Percentiles rank a stretch among this genome's conserved stretches.
Conservation (phyloP, 2,888 invertebrate species). For the Pyrrhia umbra region DNA sequence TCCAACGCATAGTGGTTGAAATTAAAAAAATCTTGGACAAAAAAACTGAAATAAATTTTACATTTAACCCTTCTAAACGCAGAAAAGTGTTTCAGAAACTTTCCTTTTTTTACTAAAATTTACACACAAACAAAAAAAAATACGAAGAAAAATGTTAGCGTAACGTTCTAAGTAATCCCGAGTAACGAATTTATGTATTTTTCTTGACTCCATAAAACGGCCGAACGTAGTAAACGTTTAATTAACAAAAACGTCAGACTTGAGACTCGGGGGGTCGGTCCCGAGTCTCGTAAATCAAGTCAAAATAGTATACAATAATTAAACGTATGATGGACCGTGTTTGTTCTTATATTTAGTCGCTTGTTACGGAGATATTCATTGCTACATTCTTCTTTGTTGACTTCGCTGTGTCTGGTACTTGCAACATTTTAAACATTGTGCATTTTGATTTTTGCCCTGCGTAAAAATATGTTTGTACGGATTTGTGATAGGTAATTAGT, state of each 20-base stretch:
- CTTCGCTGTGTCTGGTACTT: background rate
- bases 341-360: conserved; percentile 58
- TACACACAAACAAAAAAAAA: conserved; percentile 30
- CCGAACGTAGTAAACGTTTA: conserved; percentile 68
- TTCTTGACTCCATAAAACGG: conserved; percentile 70
- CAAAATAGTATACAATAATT: conserved; percentile 81
- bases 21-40: background rate
- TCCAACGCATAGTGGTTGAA: conserved; percentile 3
- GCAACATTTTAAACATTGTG: background rate
- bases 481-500: too few species aligned
- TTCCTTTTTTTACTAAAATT: conserved; percentile 47
- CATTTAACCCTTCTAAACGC: conserved; percentile 45
- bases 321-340: conserved; percentile 79
- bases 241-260: conserved; percentile 69
- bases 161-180: conserved; percentile 61
- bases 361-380: conserved; percentile 34
- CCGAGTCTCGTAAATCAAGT: conserved; percentile 66
- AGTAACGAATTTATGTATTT: conserved; percentile 70
- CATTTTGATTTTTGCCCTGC: background rate
- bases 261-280: conserved; percentile 59
- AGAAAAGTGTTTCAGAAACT: conserved; percentile 43
- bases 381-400: conserved; percentile 13
- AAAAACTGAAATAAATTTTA: conserved; percentile 26
- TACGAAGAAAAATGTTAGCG: conserved; percentile 54
- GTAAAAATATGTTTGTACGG: background rate